Evolutionary conservation across 2,888 invertebrate genomes (phyloP), one percentile per base, ranked within the genome.

Genomic region (Mactromeris polynyma): DNA sequence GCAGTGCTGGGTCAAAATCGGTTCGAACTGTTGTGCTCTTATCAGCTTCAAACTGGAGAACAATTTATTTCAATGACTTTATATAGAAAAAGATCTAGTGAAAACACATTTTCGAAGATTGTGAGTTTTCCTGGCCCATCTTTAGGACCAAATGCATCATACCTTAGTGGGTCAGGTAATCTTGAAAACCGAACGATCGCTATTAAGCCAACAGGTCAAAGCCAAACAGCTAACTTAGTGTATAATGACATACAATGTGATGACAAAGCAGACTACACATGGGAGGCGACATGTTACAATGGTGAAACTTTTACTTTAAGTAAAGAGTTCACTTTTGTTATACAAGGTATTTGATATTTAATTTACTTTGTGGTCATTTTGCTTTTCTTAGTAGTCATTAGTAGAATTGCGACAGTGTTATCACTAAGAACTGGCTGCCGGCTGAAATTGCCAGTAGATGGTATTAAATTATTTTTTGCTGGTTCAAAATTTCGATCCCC

Each of bases 221-320:
- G 42, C 64, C 36, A 7, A 64, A n/a, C 19, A 6, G 77, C 84
- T 54, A 9, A 31, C 36, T 21, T 89, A 26, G 33, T 42, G 51
- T 89, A 83, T 73, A 83, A 33, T 80, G 31, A 33, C 4, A 86
- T 89, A 26, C 38, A 69, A 11, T 89, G 89, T 77, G 33, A 42
- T 46, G 89, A 89, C 83, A 83, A 86, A 69, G 89, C 80, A 7
- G 73, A 46, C 2, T 89, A 89, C 33, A 38, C n/a, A 26, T 89
- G 89, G 83, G 19, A 21, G 21, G 89, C 73, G 0, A 33, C n/a
- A 7, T 89, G 83, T 69, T 11, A 31, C 2, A 38, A n/a, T 36
- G 26, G n/a, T 54, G 19, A n/a, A 9, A 2, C 26, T 17, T 21
- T 31, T 54, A 38, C 2, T 2, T 31, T 17, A 46, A 36, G 9